These are phyloP conservation scores for Lepilemur ruficaudatus DNA, from an alignment of 2,797 vertebrate genomes.

Conservation along the genomic window DNA sequence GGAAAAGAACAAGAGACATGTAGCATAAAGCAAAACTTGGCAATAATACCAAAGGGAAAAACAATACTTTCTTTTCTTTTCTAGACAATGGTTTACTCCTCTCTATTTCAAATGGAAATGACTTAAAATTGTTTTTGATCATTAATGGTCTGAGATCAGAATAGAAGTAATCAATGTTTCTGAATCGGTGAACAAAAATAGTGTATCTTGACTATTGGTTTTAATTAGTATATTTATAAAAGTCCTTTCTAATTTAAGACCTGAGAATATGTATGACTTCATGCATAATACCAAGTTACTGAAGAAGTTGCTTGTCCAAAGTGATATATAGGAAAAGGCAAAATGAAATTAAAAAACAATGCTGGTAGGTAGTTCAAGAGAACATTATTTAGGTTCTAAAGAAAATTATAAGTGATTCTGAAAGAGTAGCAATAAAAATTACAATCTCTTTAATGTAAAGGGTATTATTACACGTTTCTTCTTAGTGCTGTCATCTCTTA, in stretches of 20 bases:
- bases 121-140: background rate
- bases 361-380: background rate
- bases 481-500: background rate
- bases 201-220: background rate
- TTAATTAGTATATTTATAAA: slow-evolving; percentile 5
- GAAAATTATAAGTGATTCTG: background rate
- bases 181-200: background rate
- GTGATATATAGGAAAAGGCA: background rate
- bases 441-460: background rate
- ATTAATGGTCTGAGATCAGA: background rate
- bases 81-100: background rate
- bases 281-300: background rate
- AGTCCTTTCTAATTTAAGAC: background rate
- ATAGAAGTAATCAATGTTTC: background rate
- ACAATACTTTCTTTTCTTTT: background rate
- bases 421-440: background rate
- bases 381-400: background rate
- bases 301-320: slow-evolving; percentile 29
- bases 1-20: background rate
- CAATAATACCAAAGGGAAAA: background rate
- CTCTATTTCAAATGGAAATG: background rate
- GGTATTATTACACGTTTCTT: background rate
- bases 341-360: background rate
- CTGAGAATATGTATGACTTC: background rate
- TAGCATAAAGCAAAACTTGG: background rate